Evolutionary conservation across 2,888 invertebrate genomes (phyloP).

Genomic region (Heptascelio sp.): DNA sequence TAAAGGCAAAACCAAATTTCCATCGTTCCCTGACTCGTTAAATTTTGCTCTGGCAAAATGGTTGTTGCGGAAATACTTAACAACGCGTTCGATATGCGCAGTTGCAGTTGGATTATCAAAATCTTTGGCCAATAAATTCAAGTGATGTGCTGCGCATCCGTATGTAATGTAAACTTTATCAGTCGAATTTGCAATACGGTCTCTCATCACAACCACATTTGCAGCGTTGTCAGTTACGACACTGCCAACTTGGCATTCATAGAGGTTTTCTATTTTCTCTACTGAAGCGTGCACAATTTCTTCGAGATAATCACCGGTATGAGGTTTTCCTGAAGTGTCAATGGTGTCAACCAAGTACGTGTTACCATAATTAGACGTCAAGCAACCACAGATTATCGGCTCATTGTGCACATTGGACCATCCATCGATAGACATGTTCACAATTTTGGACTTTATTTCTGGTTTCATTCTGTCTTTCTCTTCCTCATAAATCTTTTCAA

Average conservation of each 20-base stretch:
- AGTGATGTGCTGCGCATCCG: constrained; percentile 40
- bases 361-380: constrained; percentile 31
- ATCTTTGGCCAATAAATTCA: constrained; percentile 42
- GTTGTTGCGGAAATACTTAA: constrained; percentile 40
- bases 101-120: constrained; percentile 35
- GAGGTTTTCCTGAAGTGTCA: constrained; percentile 48
- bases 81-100: constrained; percentile 9
- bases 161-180: constrained; percentile 20
- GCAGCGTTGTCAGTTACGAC: constrained; percentile 40
- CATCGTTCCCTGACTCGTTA: background rate
- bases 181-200: constrained; percentile 14
- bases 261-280: constrained; percentile 29
- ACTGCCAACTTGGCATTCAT: constrained; percentile 31
- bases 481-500: constrained; percentile 24
- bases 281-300: constrained; percentile 33
- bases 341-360: constrained; percentile 46
- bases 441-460: constrained; percentile 29
- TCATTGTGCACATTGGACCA: constrained; percentile 56
- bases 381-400: constrained; percentile 42
- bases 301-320: constrained; percentile 47
- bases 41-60: constrained; percentile 32
- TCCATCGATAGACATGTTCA: constrained; percentile 35
- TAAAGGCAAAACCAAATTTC: constrained; percentile 8
- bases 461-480: constrained; percentile 34
- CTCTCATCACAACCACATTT: constrained; percentile 25